These are phyloP conservation scores for Lacerta bilineata DNA, from an alignment of 2,797 vertebrate genomes.

Conservation along the genomic window DNA sequence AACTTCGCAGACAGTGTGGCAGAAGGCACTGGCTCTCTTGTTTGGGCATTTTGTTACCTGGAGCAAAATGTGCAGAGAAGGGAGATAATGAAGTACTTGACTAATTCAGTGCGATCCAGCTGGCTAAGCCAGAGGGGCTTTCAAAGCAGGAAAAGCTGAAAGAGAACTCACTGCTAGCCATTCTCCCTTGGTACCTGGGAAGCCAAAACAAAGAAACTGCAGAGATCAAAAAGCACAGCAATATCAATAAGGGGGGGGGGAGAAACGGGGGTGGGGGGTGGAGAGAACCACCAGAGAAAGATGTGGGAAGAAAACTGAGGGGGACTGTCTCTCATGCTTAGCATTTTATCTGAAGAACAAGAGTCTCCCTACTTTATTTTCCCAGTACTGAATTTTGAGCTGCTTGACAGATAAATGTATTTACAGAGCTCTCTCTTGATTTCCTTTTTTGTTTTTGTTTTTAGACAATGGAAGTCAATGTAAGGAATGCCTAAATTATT, in stretches of 20 bases:
- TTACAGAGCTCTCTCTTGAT: background rate
- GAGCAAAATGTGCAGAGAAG: slow-evolving; percentile 89
- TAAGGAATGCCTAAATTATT: slow-evolving; percentile 7
- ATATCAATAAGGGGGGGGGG: slow-evolving; percentile 74
- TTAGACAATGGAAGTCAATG: background rate
- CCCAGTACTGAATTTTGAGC: slow-evolving; percentile 58
- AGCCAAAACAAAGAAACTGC: slow-evolving; percentile 84
- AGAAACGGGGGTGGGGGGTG: background rate
- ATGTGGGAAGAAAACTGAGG: background rate
- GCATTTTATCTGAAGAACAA: slow-evolving; percentile 1
- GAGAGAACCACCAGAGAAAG: slow-evolving; percentile 31
- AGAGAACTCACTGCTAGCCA: slow-evolving; percentile 84
- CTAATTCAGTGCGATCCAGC: slow-evolving; percentile 95
- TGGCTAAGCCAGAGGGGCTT: slow-evolving; percentile 93
- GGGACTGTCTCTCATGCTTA: background rate
- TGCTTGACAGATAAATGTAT: slow-evolving; percentile 44
- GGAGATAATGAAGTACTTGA: slow-evolving; percentile 90
- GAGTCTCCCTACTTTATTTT: slow-evolving; percentile 44
- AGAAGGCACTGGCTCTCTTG: slow-evolving; percentile 87
- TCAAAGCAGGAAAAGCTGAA: slow-evolving; percentile 82
- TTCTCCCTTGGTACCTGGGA: slow-evolving; percentile 81
- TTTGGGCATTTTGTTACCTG: slow-evolving; percentile 88
- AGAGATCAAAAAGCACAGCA: slow-evolving; percentile 81
- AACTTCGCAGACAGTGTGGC: slow-evolving; percentile 88
- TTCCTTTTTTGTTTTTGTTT: background rate